These are phyloP conservation scores for Odontomachus brunneus DNA, from an alignment of 1,140 invertebrate genomes.

Conservation along the genomic window DNA sequence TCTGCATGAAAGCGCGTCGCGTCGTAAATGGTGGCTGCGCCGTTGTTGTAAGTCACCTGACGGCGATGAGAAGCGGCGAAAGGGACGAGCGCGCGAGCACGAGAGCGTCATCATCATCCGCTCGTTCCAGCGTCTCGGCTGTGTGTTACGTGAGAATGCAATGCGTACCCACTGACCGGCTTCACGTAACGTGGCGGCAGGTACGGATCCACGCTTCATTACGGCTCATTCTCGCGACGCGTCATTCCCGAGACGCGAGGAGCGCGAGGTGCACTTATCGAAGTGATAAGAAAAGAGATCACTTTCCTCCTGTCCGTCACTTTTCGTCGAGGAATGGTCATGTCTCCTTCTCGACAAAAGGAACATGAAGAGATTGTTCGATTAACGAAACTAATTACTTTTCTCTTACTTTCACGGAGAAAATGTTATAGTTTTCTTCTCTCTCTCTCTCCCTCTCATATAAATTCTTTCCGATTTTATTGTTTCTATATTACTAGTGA, in stretches of 20 bases:
- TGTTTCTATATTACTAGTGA: no score
- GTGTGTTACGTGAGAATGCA: constrained; percentile 75
- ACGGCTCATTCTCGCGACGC: constrained; percentile 18
- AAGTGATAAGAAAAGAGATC: neutral
- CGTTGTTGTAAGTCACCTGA: constrained; percentile 68
- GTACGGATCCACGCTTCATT: constrained; percentile 19
- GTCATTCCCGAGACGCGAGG: neutral
- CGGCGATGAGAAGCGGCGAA: constrained; percentile 68
- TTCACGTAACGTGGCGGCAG: constrained; percentile 70
- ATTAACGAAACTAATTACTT: no score
- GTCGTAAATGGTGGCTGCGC: constrained; percentile 57
- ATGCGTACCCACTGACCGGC: constrained; percentile 77
- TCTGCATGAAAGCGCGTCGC: constrained; percentile 54
- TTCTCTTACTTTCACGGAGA: no score
- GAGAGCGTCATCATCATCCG: constrained; percentile 11
- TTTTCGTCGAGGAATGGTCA: no score
- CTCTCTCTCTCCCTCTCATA: no score
- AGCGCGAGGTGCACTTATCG: no score
- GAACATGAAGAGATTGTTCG: no score
- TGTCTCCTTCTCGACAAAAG: no score
- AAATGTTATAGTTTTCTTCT: no score
- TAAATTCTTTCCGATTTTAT: no score
- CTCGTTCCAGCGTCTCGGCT: constrained; percentile 55
- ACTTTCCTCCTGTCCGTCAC: neutral
- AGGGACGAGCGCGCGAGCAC: constrained; percentile 60